phyloP scores from a whole-genome alignment of 2,888 invertebrate genomes.

The Drosophila koepferae region DNA sequence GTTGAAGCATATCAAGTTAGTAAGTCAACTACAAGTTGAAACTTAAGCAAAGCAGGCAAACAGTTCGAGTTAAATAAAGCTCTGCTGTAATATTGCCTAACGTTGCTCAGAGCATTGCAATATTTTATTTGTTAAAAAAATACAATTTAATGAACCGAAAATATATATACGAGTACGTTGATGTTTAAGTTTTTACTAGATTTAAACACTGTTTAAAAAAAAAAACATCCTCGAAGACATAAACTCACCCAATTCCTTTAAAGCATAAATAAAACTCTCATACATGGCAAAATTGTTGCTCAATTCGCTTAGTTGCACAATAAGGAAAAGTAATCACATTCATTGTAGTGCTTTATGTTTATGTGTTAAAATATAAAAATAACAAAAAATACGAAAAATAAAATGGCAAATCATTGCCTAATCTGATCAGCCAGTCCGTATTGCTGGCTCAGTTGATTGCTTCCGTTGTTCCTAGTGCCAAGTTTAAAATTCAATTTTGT shows the following conservation, averaged over 20 bases:
- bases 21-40: neutral
- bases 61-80: no score
- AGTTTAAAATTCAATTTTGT: slow-evolving; percentile 73
- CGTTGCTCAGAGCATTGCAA: no score
- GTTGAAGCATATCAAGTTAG: neutral
- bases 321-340: slow-evolving; percentile 35
- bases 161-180: neutral
- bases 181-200: neutral
- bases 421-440: slow-evolving; percentile 54
- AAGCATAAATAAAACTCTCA: slow-evolving; percentile 14
- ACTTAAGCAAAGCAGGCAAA: neutral
- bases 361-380: slow-evolving; percentile 47
- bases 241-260: neutral
- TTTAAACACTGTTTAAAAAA: neutral
- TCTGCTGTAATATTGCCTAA: no score
- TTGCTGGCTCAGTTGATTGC: slow-evolving; percentile 57
- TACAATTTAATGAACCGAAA: neutral
- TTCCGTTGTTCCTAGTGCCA: slow-evolving; percentile 52
- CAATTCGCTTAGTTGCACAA: slow-evolving; percentile 27
- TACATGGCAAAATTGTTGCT: neutral
- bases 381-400: slow-evolving; percentile 20
- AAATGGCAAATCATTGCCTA: slow-evolving; percentile 68
- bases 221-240: no score
- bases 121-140: no score
- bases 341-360: slow-evolving; percentile 40